Percentiles rank a stretch among this genome's conserved stretches.
phyloP scores from a whole-genome alignment of 1,140 invertebrate species.

The Bombus breviceps region DNA sequence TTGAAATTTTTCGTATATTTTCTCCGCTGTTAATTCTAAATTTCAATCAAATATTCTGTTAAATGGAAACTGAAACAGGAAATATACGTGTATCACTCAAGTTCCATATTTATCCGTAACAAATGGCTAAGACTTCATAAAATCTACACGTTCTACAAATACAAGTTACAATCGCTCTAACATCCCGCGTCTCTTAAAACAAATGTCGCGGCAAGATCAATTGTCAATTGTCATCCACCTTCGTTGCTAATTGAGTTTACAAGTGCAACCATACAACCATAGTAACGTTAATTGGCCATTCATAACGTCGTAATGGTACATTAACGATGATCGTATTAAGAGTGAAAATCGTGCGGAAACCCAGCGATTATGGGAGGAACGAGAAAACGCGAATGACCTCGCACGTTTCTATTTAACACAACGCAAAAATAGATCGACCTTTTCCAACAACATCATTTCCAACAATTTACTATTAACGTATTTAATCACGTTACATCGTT shows the following conservation, averaged over 20 bases:
- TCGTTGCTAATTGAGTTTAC: neutral
- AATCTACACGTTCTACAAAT: neutral
- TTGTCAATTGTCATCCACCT: too few relatives aligned
- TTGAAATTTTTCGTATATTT: neutral
- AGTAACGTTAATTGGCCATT: constrained; percentile 23
- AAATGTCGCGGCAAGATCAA: too few relatives aligned
- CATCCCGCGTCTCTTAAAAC: too few relatives aligned
- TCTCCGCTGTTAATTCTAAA: neutral
- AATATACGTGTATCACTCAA: neutral
- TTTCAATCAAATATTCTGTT: neutral
- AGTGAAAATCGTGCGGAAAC: constrained; percentile 18
- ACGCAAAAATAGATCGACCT: constrained; percentile 32
- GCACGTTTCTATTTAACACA: constrained; percentile 15
- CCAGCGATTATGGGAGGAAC: constrained; percentile 1
- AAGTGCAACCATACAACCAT: neutral
- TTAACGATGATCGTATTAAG: constrained; percentile 24
- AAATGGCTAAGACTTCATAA: neutral
- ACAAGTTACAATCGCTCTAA: too few relatives aligned
- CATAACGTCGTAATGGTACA: neutral
- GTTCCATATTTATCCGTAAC: neutral
- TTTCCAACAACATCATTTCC: neutral
- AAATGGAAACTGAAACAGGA: neutral
- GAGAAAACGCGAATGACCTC: constrained; percentile 23
- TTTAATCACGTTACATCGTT: constrained; percentile 11
- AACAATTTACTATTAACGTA: constrained; percentile 4